These are phyloP conservation scores for Zaprionus lachaisei DNA, from an alignment of 1,140 invertebrate genomes.

Conservation along the genomic window DNA sequence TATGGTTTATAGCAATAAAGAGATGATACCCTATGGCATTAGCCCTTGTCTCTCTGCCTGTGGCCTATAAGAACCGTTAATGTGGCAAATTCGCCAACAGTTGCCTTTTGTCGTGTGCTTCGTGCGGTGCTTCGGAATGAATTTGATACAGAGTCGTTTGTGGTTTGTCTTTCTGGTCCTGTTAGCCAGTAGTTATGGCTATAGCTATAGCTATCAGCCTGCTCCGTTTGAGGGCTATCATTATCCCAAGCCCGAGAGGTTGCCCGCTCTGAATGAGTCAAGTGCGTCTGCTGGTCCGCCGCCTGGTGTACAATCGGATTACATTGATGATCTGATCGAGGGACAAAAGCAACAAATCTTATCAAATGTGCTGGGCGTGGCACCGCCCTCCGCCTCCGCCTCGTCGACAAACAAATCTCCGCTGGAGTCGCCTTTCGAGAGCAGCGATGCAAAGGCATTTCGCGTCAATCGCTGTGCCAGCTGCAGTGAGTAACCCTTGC, in stretches of 20 bases:
- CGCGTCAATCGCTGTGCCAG: slow-evolving; percentile 75
- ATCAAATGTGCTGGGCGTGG: slow-evolving; percentile 64
- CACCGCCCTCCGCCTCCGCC: slow-evolving; percentile 5
- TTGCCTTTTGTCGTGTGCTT: slow-evolving; percentile 52
- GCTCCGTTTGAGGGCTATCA: slow-evolving; percentile 55
- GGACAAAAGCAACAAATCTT: slow-evolving; percentile 80
- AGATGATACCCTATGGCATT: slow-evolving; percentile 3
- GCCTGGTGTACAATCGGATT: slow-evolving; percentile 71
- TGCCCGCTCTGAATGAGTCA: slow-evolving; percentile 28
- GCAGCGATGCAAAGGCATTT: slow-evolving; percentile 64
- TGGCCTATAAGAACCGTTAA: slow-evolving; percentile 71
- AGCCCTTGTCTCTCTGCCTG: neutral
- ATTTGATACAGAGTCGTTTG: slow-evolving; percentile 26
- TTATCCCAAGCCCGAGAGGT: slow-evolving; percentile 62
- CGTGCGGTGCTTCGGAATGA: slow-evolving; percentile 67
- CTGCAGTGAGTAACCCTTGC: slow-evolving; percentile 71
- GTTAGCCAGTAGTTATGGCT: slow-evolving; percentile 15
- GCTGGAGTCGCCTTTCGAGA: slow-evolving; percentile 43
- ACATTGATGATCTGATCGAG: slow-evolving; percentile 80
- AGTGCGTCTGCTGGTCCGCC: slow-evolving; percentile 26
- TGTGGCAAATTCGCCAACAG: slow-evolving; percentile 39
- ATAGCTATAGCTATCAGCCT: slow-evolving; percentile 35
- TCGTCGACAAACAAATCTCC: neutral
- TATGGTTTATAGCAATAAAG: slow-evolving; percentile 30
- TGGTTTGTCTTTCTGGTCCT: slow-evolving; percentile 6